A percentile compares a stretch with the other conserved stretches of the same genome.
Conservation (phyloP, 1,140 invertebrate species). For the Brachionus koreanus region DNA sequence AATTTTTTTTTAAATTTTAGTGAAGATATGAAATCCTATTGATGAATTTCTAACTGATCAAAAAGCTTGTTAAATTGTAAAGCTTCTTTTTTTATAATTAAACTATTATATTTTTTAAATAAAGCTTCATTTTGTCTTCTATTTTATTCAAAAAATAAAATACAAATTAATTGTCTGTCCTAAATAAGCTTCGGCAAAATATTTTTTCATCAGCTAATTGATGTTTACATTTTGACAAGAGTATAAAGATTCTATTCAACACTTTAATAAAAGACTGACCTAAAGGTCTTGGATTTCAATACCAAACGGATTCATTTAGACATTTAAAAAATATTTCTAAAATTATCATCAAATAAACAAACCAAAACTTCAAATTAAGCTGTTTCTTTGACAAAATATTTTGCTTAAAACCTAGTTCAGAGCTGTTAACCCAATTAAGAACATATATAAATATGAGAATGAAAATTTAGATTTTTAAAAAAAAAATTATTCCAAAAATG, state of each 20-base stretch:
- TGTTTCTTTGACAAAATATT: background rate
- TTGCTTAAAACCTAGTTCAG: background rate
- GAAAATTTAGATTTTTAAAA: background rate
- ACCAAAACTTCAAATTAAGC: background rate
- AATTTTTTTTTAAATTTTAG: too few relatives aligned
- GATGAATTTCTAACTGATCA: too few relatives aligned
- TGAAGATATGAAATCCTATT: too few relatives aligned
- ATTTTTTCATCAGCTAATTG: background rate
- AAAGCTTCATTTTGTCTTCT: background rate
- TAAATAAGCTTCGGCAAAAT: background rate
- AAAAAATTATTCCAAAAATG: background rate
- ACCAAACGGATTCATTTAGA: background rate
- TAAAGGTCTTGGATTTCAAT: background rate
- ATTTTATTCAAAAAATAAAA: background rate
- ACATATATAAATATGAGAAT: background rate
- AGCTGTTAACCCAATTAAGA: background rate
- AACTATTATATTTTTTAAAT: too few relatives aligned
- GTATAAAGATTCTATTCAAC: background rate
- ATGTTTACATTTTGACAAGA: background rate
- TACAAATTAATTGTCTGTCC: background rate
- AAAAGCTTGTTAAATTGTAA: too few relatives aligned
- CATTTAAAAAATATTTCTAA: background rate
- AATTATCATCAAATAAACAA: background rate
- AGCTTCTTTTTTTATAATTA: too few relatives aligned
- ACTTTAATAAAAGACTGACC: background rate